Percentiles rank a stretch among this genome's conserved stretches.
Evolutionary conservation across 64 coral and sea anemone species (phyloP).

Genomic region (Actinia tenebrosa): DNA sequence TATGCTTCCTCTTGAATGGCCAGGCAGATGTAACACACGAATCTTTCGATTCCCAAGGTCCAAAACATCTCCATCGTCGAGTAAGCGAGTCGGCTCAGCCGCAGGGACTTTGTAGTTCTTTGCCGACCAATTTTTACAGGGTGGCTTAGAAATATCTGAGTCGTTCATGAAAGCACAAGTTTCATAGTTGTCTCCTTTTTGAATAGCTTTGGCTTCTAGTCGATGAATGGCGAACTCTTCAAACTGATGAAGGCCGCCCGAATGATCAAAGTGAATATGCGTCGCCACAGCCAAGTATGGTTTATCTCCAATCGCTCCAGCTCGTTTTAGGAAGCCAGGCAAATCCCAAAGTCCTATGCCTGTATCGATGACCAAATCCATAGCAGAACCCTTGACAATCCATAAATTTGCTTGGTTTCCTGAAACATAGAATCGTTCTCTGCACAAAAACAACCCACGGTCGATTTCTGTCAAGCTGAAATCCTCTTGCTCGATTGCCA

Average conservation of each 20-base stretch:
- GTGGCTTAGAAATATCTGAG: constrained; percentile 35
- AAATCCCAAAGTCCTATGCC: constrained; percentile 72
- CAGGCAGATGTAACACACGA: constrained; percentile 63
- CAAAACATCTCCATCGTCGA: constrained; percentile 61
- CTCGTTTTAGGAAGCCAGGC: constrained; percentile 55
- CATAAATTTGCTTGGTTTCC: constrained; percentile 78
- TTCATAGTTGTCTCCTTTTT: constrained; percentile 60
- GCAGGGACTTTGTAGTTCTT: constrained; percentile 46
- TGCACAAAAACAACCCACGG: constrained; percentile 40
- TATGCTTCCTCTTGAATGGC: constrained; percentile 67
- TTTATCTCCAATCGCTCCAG: constrained; percentile 60
- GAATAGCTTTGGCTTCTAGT: constrained; percentile 51
- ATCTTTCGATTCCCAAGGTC: constrained; percentile 70
- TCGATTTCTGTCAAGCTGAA: constrained; percentile 22
- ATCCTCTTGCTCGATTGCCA: constrained; percentile 21
- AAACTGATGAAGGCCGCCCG: constrained; percentile 77
- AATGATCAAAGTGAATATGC: constrained; percentile 81
- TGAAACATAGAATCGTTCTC: constrained; percentile 62
- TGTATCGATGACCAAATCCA: constrained; percentile 69
- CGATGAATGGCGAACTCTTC: constrained; percentile 72
- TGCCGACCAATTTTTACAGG: constrained; percentile 37
- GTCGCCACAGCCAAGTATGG: constrained; percentile 69
- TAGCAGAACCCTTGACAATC: constrained; percentile 55
- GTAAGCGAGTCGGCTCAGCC: constrained; percentile 42
- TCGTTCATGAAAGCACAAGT: constrained; percentile 35